Conservation (phyloP, 2,888 invertebrate species). For the Drosophila multiciliata region DNA sequence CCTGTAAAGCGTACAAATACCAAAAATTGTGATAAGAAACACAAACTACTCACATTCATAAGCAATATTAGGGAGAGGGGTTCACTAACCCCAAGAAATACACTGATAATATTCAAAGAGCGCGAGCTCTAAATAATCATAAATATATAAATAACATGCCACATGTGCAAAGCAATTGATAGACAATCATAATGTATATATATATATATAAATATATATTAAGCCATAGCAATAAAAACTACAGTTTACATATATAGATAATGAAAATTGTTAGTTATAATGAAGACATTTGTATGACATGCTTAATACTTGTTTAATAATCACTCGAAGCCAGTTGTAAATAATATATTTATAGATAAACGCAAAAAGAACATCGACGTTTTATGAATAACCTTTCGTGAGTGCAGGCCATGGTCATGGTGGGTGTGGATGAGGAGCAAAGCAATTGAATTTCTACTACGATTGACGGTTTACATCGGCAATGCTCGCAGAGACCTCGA, state of each 20-base stretch:
- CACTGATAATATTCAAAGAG: constrained; percentile 5
- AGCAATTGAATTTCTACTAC: neutral
- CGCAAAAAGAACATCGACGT: constrained; percentile 12
- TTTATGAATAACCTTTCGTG: constrained; percentile 9
- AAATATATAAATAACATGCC: constrained; percentile 1
- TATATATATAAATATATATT: neutral
- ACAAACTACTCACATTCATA: neutral
- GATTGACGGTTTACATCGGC: neutral
- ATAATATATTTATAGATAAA: constrained; percentile 22
- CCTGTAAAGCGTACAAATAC: neutral
- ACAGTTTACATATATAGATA: constrained; percentile 39
- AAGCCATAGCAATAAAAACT: constrained; percentile 28
- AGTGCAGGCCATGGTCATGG: neutral
- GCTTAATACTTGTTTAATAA: constrained; percentile 19
- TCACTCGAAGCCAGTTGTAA: constrained; percentile 28
- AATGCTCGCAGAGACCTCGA: neutral
- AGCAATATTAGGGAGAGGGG: neutral
- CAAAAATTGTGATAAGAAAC: constrained; percentile 8
- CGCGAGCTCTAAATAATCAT: neutral
- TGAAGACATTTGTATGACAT: constrained; percentile 61
- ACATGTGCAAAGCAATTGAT: constrained; percentile 21
- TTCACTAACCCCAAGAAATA: constrained; percentile 34
- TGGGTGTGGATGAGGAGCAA: neutral
- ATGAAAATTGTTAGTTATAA: constrained; percentile 42
- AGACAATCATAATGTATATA: constrained; percentile 2